phyloP scores from a whole-genome alignment of 2,113 vertebrate genomes.

The Rana temporaria region DNA sequence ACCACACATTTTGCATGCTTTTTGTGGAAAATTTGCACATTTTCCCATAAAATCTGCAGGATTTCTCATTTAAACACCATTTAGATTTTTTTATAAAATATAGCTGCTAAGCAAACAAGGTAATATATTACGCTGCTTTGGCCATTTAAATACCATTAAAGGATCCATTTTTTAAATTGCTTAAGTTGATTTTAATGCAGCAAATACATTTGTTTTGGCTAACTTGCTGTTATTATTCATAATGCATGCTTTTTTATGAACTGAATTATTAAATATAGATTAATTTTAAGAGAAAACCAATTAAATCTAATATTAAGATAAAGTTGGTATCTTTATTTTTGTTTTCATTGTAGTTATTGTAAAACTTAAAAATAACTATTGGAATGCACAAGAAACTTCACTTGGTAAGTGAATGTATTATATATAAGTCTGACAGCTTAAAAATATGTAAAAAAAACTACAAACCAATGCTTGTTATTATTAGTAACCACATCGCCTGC shows the following conservation, averaged over 20 bases:
- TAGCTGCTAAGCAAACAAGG: slow-evolving; percentile 24
- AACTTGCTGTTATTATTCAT: background rate
- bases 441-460: too few species aligned
- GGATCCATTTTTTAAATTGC: slow-evolving; percentile 8
- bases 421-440: too few species aligned
- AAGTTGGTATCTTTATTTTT: too few species aligned
- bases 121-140: slow-evolving; percentile 13
- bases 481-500: too few species aligned
- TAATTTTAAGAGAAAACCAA: too few species aligned
- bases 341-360: too few species aligned
- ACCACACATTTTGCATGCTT: slow-evolving; percentile 8
- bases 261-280: background rate
- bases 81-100: slow-evolving; percentile 15
- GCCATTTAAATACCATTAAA: slow-evolving; percentile 41
- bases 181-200: slow-evolving; percentile 29
- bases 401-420: too few species aligned
- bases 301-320: too few species aligned
- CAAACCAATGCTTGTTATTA: too few species aligned
- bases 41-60: slow-evolving; percentile 23
- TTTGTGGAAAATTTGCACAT: slow-evolving; percentile 13
- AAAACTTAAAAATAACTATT: too few species aligned
- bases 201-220: slow-evolving; percentile 27
- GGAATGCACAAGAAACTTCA: too few species aligned
- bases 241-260: background rate
- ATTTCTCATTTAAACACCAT: slow-evolving; percentile 33